These are phyloP conservation scores for Pseudococcus viburni DNA, from an alignment of 2,888 invertebrate species.

Conservation along the genomic window DNA sequence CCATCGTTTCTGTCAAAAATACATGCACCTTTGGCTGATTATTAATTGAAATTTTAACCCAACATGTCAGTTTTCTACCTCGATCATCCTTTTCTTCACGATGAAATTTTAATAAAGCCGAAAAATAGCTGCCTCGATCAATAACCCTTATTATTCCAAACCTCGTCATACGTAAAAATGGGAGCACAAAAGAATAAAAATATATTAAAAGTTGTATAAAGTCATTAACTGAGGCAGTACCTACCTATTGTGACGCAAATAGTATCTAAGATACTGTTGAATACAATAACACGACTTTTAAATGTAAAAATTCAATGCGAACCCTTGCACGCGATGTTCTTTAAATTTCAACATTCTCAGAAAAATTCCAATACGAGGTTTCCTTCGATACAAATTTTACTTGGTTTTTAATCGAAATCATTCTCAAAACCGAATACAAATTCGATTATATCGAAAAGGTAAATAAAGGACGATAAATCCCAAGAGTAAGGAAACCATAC, in stretches of 20 bases:
- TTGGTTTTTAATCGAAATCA: background rate
- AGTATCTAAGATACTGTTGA: constrained; percentile 26
- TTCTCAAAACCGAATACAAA: background rate
- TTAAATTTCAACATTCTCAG: background rate
- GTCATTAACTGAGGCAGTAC: background rate
- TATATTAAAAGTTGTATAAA: constrained; percentile 18
- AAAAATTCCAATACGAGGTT: background rate
- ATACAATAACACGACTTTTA: constrained; percentile 8
- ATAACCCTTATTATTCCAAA: background rate
- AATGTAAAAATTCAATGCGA: background rate
- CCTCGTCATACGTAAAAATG: background rate
- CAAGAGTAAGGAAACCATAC: background rate
- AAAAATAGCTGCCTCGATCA: background rate
- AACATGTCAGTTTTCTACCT: background rate
- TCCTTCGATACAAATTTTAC: background rate
- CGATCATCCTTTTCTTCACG: background rate
- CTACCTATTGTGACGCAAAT: constrained; percentile 14
- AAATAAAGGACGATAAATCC: background rate
- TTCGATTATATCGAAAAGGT: background rate
- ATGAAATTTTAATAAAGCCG: constrained; percentile 9
- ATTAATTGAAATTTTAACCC: background rate
- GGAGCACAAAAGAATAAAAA: constrained; percentile 37
- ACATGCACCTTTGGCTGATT: background rate
- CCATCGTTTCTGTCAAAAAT: background rate
- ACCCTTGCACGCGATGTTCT: constrained; percentile 31